These are phyloP conservation scores for Crotophaga sulcirostris DNA, from an alignment of 2,113 vertebrate species.

Conservation along the genomic window DNA sequence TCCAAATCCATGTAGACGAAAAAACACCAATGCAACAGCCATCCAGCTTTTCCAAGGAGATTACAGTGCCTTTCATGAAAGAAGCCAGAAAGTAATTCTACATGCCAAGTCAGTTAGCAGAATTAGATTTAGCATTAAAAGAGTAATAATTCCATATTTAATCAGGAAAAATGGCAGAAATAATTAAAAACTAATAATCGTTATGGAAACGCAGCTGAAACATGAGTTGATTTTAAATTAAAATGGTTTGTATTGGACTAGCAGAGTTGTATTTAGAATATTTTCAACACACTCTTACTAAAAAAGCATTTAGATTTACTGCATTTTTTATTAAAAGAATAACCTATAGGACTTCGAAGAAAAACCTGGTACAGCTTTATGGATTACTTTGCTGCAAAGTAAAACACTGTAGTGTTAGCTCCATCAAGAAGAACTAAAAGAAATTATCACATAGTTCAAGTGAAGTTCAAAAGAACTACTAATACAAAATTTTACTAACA, in stretches of 20 bases:
- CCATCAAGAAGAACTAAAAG: neutral
- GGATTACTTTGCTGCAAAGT: neutral
- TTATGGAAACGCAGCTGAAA: neutral
- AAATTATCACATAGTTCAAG: neutral
- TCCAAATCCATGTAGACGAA: neutral
- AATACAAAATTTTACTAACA: neutral
- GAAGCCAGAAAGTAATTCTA: neutral
- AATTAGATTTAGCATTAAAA: neutral
- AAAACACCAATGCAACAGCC: neutral
- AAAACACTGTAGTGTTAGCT: neutral
- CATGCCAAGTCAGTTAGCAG: neutral
- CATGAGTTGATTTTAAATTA: neutral
- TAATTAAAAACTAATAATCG: neutral
- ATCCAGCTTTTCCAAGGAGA: neutral
- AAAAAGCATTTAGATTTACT: neutral
- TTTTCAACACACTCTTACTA: neutral
- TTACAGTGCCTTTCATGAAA: neutral
- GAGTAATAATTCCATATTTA: neutral
- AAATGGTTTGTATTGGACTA: neutral
- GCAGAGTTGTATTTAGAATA: neutral
- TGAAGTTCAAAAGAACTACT: neutral
- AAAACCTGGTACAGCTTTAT: neutral
- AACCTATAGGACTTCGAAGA: neutral
- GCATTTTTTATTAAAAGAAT: neutral
- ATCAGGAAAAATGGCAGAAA: constrained; percentile 3